These are phyloP conservation scores for Empidonax alnorum DNA, from an alignment of 2,113 vertebrate genomes.

Conservation along the genomic window DNA sequence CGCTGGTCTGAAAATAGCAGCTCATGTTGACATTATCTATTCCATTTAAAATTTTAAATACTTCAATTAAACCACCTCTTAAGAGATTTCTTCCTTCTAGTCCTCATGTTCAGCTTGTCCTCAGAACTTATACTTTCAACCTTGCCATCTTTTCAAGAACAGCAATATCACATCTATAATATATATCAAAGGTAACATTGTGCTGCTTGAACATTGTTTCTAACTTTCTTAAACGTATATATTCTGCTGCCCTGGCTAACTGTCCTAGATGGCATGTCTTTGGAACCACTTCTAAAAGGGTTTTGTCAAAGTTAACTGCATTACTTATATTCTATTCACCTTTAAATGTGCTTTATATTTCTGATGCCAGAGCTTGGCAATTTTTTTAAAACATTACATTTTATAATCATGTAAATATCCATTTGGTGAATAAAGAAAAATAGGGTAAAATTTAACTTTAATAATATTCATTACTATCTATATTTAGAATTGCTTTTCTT, in stretches of 20 bases:
- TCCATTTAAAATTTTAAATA: conserved; percentile 69
- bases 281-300: conserved; percentile 59
- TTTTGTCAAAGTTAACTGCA: conserved; percentile 35
- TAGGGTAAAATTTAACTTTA: conserved; percentile 10
- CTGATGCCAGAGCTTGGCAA: not conserved
- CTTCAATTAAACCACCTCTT: conserved; percentile 69
- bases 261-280: conserved; percentile 11
- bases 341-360: conserved; percentile 41
- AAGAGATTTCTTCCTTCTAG: conserved; percentile 54
- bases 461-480: conserved; percentile 39
- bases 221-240: not conserved
- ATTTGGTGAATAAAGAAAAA: not conserved
- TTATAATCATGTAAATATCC: conserved; percentile 46
- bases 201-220: conserved; percentile 22
- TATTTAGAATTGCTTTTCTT: not conserved
- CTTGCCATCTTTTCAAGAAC: conserved; percentile 62
- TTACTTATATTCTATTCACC: not conserved
- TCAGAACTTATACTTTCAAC: conserved; percentile 61
- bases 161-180: conserved; percentile 44
- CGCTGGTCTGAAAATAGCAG: conserved; percentile 57
- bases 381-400: conserved; percentile 14
- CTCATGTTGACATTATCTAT: conserved; percentile 67
- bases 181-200: conserved; percentile 35
- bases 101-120: conserved; percentile 52
- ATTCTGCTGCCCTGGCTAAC: conserved; percentile 12